Conservation (phyloP, 2,888 invertebrate species). For the Melinaea menophilus region DNA sequence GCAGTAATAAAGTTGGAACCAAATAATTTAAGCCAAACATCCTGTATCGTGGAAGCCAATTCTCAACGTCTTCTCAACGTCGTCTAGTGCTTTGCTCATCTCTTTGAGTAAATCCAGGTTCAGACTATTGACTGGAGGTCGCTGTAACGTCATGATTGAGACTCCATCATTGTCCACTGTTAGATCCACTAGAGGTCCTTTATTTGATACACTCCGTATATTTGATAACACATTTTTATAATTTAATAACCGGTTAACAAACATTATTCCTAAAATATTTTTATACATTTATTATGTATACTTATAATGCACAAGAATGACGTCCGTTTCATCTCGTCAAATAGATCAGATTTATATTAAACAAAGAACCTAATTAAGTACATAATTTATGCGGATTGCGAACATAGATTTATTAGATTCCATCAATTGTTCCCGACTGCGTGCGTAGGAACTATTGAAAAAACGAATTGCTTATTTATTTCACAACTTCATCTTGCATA, state of each 20-base stretch:
- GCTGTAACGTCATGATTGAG: slow-evolving; percentile 84
- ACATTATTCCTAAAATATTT: slow-evolving; percentile 48
- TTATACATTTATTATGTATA: not conserved
- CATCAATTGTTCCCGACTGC: too few species aligned
- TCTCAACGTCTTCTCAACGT: slow-evolving; percentile 81
- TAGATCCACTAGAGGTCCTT: slow-evolving; percentile 76
- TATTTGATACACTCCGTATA: slow-evolving; percentile 52
- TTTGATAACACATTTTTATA: slow-evolving; percentile 45
- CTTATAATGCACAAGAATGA: too few species aligned
- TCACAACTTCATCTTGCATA: too few species aligned
- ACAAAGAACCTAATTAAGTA: too few species aligned
- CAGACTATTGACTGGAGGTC: slow-evolving; percentile 89
- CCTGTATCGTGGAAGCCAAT: slow-evolving; percentile 89
- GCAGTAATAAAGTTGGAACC: slow-evolving; percentile 84
- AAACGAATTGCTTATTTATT: too few species aligned
- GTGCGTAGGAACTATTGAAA: too few species aligned
- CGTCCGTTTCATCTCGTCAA: too few species aligned
- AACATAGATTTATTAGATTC: too few species aligned
- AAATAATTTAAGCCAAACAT: slow-evolving; percentile 88
- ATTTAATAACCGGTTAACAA: slow-evolving; percentile 47
- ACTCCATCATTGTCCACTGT: slow-evolving; percentile 82
- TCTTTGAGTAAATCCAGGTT: slow-evolving; percentile 84
- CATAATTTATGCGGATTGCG: too few species aligned
- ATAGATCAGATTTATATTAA: too few species aligned
- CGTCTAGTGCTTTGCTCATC: slow-evolving; percentile 80